These are phyloP conservation scores for Cephalotes varians DNA, from an alignment of 2,888 invertebrate genomes.

Conservation along the genomic window DNA sequence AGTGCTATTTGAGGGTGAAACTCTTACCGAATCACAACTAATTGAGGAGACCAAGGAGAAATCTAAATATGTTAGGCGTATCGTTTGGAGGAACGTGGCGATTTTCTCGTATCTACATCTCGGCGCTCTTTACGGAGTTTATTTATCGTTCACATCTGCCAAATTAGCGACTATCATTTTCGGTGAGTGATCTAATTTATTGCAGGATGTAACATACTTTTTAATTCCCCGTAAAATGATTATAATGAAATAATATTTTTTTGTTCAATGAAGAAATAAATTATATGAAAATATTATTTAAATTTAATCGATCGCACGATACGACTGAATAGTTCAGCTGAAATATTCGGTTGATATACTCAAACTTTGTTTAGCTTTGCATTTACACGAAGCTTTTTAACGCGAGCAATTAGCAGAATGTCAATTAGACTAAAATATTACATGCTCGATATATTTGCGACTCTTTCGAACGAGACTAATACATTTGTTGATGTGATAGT, in stretches of 20 bases:
- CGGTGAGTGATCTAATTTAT: constrained; percentile 87
- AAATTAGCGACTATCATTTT: constrained; percentile 90
- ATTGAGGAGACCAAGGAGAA: constrained; percentile 52
- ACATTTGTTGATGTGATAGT: constrained; percentile 23
- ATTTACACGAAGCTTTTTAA: neutral
- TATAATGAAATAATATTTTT: neutral
- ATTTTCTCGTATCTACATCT: constrained; percentile 92
- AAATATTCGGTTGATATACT: neutral
- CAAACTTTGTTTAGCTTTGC: neutral
- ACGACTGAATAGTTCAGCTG: neutral
- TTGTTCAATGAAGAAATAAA: neutral
- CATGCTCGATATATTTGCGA: neutral
- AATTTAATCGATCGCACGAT: neutral
- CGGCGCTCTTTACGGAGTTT: constrained; percentile 92
- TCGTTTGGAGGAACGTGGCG: constrained; percentile 95
- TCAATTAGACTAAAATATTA: constrained; percentile 7
- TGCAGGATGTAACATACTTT: neutral
- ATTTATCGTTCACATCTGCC: constrained; percentile 91
- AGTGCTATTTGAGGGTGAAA: constrained; percentile 83
- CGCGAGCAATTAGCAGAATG: neutral
- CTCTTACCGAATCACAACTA: constrained; percentile 22
- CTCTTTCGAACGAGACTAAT: neutral
- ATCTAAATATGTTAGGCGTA: constrained; percentile 76
- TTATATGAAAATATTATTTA: neutral
- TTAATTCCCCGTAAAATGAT: neutral